phyloP scores from a whole-genome alignment of 2,797 vertebrate genomes.

The Dicrostonyx torquatus region DNA sequence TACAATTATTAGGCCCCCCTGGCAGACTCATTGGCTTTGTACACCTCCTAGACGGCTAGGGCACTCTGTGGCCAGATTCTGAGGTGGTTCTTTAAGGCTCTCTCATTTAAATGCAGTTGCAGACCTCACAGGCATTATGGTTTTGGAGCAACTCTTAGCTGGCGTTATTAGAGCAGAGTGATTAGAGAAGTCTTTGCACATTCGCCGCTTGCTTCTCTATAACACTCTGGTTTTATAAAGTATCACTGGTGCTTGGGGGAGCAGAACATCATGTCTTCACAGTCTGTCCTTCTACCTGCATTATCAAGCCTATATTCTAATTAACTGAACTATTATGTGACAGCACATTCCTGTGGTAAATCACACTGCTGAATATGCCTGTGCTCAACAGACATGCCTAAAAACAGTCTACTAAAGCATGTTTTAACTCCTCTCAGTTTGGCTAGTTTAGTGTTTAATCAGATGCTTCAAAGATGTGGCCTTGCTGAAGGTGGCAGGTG shows the following conservation, averaged over 20 bases:
- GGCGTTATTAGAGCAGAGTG: conserved; percentile 71
- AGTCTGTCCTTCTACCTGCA: neutral
- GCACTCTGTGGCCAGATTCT: conserved; percentile 78
- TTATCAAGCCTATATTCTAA: neutral
- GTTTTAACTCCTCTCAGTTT: conserved; percentile 49
- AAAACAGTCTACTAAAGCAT: conserved; percentile 40
- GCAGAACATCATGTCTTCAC: neutral
- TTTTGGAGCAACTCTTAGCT: conserved; percentile 69
- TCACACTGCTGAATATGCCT: neutral
- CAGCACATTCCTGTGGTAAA: conserved; percentile 74
- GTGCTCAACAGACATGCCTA: conserved; percentile 35
- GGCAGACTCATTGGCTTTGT: conserved; percentile 72
- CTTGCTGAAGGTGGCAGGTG: neutral
- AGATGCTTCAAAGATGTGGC: neutral
- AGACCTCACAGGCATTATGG: conserved; percentile 78
- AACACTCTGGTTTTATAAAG: conserved; percentile 40
- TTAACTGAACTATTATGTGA: conserved; percentile 36
- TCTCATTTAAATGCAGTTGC: conserved; percentile 87
- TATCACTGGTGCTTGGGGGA: neutral
- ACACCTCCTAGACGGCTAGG: conserved; percentile 79
- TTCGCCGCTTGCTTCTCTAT: conserved; percentile 4
- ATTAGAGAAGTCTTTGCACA: conserved; percentile 63
- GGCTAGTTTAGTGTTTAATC: conserved; percentile 22
- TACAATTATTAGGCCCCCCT: conserved; percentile 66
- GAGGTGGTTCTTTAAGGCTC: conserved; percentile 83